Percentiles rank a stretch among this genome's conserved stretches.
Evolutionary conservation across 2,888 invertebrate genomes (phyloP).

Genomic region (Troides helena): DNA sequence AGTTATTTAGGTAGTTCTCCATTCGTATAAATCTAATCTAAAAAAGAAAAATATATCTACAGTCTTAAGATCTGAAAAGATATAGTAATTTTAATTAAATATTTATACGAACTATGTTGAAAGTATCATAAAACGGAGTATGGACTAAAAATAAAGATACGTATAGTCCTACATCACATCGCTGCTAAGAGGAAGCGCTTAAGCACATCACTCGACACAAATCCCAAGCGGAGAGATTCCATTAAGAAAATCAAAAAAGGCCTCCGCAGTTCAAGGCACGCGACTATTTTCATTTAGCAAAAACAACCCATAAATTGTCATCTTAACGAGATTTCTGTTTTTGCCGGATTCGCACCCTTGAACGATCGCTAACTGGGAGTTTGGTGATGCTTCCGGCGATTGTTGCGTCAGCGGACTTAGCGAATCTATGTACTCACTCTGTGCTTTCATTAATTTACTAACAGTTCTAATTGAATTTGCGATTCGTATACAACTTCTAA

Average conservation of each 20-base stretch:
- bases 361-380: slow-evolving; percentile 59
- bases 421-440: slow-evolving; percentile 15
- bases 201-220: slow-evolving; percentile 70
- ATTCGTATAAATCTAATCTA: too few species aligned
- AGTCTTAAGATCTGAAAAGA: too few species aligned
- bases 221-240: slow-evolving; percentile 78
- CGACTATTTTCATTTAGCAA: slow-evolving; percentile 81
- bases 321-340: slow-evolving; percentile 80
- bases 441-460: slow-evolving; percentile 11
- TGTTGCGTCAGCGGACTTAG: slow-evolving; percentile 55
- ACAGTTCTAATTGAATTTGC: neutral
- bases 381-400: slow-evolving; percentile 50
- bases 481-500: neutral
- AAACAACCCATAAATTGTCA: slow-evolving; percentile 81
- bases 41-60: too few species aligned
- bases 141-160: neutral
- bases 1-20: too few species aligned
- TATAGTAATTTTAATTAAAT: neutral
- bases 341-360: slow-evolving; percentile 74
- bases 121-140: neutral
- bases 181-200: slow-evolving; percentile 63
- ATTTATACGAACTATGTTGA: neutral
- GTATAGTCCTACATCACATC: slow-evolving; percentile 41
- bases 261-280: slow-evolving; percentile 71
- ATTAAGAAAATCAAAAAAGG: slow-evolving; percentile 81